Conservation (phyloP, 1,140 invertebrate genomes). For the Ceratosolen solmsi region DNA sequence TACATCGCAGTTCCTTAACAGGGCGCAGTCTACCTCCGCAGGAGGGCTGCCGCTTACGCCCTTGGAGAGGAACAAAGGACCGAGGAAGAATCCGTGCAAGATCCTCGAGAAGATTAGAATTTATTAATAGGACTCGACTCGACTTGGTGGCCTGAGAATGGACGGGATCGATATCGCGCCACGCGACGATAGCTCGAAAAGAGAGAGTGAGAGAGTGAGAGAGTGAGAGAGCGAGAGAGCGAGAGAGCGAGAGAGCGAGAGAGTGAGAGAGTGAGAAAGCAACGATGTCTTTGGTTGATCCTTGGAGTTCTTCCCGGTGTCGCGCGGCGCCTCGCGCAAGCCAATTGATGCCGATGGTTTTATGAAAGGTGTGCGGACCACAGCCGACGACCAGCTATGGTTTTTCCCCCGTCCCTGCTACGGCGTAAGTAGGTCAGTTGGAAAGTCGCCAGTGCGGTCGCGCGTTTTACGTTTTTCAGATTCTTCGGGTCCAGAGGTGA, state of each 20-base stretch:
- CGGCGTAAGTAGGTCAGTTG: background rate
- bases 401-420: no score
- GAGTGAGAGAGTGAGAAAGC: no score
- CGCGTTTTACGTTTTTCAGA: background rate
- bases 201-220: no score
- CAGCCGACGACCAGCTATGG: background rate
- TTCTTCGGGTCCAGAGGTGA: background rate
- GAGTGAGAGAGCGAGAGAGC: no score
- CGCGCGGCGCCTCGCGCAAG: background rate
- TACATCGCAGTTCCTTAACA: conserved; percentile 12
- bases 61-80: conserved; percentile 17
- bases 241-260: no score
- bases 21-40: background rate
- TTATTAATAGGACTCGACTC: conserved; percentile 47
- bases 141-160: no score
- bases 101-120: conserved; percentile 46
- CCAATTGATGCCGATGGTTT: background rate
- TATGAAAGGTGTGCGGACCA: no score
- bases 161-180: conserved; percentile 21
- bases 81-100: conserved; percentile 40
- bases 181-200: no score
- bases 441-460: background rate
- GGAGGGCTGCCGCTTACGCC: no score
- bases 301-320: background rate
- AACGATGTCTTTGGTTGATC: no score